A percentile compares a stretch with the other conserved stretches of the same genome.
phyloP scores from a whole-genome alignment of 2,113 vertebrate genomes.

The Gambusia affinis region DNA sequence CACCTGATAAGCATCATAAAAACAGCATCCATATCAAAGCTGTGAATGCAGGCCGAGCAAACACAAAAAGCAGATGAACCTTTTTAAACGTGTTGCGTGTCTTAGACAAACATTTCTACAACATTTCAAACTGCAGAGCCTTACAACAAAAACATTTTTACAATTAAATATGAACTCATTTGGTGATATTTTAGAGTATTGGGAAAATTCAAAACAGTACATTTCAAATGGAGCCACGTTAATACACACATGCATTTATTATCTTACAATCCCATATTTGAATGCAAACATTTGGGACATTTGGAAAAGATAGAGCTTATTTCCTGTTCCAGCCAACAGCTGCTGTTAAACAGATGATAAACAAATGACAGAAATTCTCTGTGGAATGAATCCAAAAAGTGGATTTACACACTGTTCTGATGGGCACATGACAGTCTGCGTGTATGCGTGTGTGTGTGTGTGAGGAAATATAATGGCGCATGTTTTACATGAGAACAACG shows the following conservation, averaged over 20 bases:
- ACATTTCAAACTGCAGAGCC: neutral
- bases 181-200: conserved; percentile 15
- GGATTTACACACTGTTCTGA: conserved; percentile 52
- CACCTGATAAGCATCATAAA: conserved; percentile 71
- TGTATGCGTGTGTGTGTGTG: conserved; percentile 30
- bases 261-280: conserved; percentile 26
- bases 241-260: conserved; percentile 35
- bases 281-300: conserved; percentile 54
- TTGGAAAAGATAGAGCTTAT: conserved; percentile 65
- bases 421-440: conserved; percentile 56
- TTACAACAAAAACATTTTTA: neutral
- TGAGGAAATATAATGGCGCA: conserved; percentile 32
- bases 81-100: conserved; percentile 16
- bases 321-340: conserved; percentile 59
- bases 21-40: conserved; percentile 44
- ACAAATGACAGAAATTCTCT: conserved; percentile 59
- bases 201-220: conserved; percentile 13
- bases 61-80: conserved; percentile 36
- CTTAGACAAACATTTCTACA: conserved; percentile 25
- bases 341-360: conserved; percentile 75
- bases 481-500: conserved; percentile 65
- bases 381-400: conserved; percentile 56
- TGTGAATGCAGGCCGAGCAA: conserved; percentile 35
- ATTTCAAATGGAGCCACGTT: conserved; percentile 20
- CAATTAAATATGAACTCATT: conserved; percentile 16